These are phyloP conservation scores for Hoplostethus mediterraneus DNA, from an alignment of 2,797 vertebrate species.

Conservation along the genomic window DNA sequence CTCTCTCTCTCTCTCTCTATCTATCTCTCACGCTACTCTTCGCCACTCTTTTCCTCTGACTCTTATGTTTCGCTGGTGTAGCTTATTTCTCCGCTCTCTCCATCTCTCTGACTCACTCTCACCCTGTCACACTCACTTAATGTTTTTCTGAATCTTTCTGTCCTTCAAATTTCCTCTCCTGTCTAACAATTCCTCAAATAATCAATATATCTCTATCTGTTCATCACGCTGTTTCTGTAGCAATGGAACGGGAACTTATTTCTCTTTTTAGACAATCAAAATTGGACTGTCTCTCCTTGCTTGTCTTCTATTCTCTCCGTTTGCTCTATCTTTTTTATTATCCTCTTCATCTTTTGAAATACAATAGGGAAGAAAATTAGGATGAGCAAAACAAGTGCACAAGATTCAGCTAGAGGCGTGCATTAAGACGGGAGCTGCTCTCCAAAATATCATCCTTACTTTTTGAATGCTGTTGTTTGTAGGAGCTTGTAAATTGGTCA, in stretches of 20 bases:
- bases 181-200: conserved; percentile 47
- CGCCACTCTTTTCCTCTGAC: conserved; percentile 50
- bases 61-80: conserved; percentile 47
- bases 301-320: conserved; percentile 1
- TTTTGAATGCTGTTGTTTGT: conserved; percentile 43
- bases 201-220: conserved; percentile 23
- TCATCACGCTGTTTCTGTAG: conserved; percentile 12
- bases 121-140: conserved; percentile 51
- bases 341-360: conserved; percentile 6
- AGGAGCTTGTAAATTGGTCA: conserved; percentile 33
- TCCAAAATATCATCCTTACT: conserved; percentile 52
- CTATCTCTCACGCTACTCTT: conserved; percentile 63
- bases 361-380: background rate
- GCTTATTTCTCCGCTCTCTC: conserved; percentile 39
- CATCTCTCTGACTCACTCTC: conserved; percentile 41
- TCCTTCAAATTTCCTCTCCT: conserved; percentile 30
- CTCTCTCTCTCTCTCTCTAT: conserved; percentile 65
- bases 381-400: conserved; percentile 37
- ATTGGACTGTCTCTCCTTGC: conserved; percentile 13
- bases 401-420: conserved; percentile 6
- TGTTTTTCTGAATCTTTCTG: conserved; percentile 51
- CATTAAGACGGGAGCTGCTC: conserved; percentile 23
- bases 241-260: conserved; percentile 22
- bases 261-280: conserved; percentile 9
- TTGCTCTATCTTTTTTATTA: background rate